Conservation (phyloP, 64 coral and sea anemone genomes). For the Dendronephthya gigantea region DNA sequence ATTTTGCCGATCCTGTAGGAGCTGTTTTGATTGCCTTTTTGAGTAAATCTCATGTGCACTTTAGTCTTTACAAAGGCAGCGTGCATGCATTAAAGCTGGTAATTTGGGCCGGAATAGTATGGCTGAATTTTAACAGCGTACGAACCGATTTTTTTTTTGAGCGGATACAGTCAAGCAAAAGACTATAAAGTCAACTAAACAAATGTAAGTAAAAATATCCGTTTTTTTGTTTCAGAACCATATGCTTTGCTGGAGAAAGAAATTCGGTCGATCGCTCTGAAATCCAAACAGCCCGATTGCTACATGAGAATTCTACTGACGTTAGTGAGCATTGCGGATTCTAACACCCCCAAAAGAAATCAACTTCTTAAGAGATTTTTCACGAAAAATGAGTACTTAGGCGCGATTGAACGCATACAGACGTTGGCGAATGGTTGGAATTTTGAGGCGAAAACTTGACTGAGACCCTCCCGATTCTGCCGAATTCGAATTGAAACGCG, state of each 20-base stretch:
- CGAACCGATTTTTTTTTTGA: too few relatives aligned
- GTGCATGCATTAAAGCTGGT: too few relatives aligned
- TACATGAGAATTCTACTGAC: neutral
- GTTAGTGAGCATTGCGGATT: neutral
- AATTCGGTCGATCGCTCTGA: neutral
- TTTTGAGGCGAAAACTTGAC: neutral
- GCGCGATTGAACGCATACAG: neutral
- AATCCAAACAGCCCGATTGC: neutral
- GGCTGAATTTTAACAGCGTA: too few relatives aligned
- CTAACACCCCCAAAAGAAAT: neutral
- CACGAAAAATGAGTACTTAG: neutral
- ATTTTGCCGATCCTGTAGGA: too few relatives aligned
- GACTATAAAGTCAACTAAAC: neutral
- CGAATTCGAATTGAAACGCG: neutral
- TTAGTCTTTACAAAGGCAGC: too few relatives aligned
- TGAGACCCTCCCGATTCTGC: neutral
- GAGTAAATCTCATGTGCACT: too few relatives aligned
- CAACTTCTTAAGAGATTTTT: neutral
- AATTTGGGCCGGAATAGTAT: too few relatives aligned
- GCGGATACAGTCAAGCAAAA: too few relatives aligned
- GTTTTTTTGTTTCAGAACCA: neutral
- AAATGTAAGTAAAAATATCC: neutral
- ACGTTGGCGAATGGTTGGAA: neutral
- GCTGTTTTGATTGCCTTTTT: too few relatives aligned
- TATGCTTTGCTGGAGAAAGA: neutral